phyloP scores from a whole-genome alignment of 2,888 invertebrate genomes.

The Drosophila suboccidentalis region DNA sequence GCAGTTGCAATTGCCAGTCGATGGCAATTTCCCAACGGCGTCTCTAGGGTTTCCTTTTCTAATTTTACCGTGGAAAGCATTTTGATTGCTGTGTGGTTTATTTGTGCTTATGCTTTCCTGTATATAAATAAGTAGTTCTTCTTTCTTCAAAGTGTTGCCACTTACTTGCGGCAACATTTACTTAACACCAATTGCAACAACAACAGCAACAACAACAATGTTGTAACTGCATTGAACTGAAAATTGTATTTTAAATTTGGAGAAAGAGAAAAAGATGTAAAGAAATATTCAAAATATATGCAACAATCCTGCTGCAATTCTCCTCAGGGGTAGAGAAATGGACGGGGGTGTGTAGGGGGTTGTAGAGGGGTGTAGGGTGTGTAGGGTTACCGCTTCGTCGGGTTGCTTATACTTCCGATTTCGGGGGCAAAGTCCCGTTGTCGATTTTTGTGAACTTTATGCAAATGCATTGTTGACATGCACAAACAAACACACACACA shows the following conservation, averaged over 20 bases:
- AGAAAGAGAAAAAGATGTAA: slow-evolving; percentile 6
- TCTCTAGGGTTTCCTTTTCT: slow-evolving; percentile 19
- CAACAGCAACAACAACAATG: slow-evolving; percentile 30
- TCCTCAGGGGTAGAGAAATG: background rate
- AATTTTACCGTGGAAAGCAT: slow-evolving; percentile 29
- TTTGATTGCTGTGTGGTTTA: slow-evolving; percentile 50
- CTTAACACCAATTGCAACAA: slow-evolving; percentile 69
- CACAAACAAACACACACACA: slow-evolving; percentile 14
- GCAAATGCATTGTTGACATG: slow-evolving; percentile 75
- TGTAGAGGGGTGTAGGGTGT: background rate
- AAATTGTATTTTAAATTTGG: slow-evolving; percentile 75
- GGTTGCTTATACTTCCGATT: slow-evolving; percentile 40
- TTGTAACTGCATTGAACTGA: slow-evolving; percentile 61
- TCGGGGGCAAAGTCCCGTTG: slow-evolving; percentile 20
- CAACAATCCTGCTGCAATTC: slow-evolving; percentile 38
- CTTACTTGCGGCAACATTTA: slow-evolving; percentile 81
- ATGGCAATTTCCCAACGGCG: slow-evolving; percentile 20
- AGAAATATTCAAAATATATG: slow-evolving; percentile 47
- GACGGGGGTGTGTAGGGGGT: background rate
- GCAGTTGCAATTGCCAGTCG: slow-evolving; percentile 1
- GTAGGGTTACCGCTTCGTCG: slow-evolving; percentile 19
- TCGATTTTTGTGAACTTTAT: slow-evolving; percentile 70
- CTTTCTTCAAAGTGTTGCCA: slow-evolving; percentile 65
- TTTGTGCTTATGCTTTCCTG: slow-evolving; percentile 8
- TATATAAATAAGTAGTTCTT: slow-evolving; percentile 17